Base-by-base conservation (phyloP, 2,888 invertebrate genomes). In the Phortica magna region DNA sequence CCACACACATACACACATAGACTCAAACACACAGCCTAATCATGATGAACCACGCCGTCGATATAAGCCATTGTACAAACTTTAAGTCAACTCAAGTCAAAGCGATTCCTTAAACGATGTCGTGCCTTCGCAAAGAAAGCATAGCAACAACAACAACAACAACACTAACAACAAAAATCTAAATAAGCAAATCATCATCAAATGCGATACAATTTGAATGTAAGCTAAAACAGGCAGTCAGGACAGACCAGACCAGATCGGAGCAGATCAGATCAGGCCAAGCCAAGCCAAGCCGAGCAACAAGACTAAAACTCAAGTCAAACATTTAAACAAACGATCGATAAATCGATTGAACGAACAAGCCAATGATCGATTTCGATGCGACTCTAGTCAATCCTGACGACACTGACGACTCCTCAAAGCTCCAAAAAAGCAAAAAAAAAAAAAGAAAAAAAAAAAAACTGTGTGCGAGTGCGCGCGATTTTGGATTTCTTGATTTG, bases 241-340 rank as follows among this genome's bases (percentile, higher is more conserved):
- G 59, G 59, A n/a, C 59, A 59, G 59, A 59, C 0, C n/a, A 31
- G 31, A 31, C 3, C 31, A 31, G 31, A 1, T 2, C 31, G 5
- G 31, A 31, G 2, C 31, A 31, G 31, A 4, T 4, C 31, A 31
- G 3, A 31, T 31, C 31, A 31, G 5, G 31, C 31, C 31, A 31
- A 42, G 71, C 78, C 75, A 81, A 78, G 77, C 79, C 80, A 78
- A 76, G 77, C 74, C 22, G 61, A 78, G 76, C 79, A 68, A 77
- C 64, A n/a, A 10, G 76, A 73, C 80, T 80, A 82, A 85, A 84
- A 84, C 84, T 84, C 84, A 83, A 79, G 76, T 67, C 53, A 67
- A 39, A 53, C 39, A 76, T 74, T 73, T 76, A 71, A 72, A 71
- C 59, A 79, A 77, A 75, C n/a, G 74, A 76, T 79, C 72, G 31